Evolutionary conservation across 2,888 invertebrate species (phyloP).

Genomic region (Tiliacea citrago): DNA sequence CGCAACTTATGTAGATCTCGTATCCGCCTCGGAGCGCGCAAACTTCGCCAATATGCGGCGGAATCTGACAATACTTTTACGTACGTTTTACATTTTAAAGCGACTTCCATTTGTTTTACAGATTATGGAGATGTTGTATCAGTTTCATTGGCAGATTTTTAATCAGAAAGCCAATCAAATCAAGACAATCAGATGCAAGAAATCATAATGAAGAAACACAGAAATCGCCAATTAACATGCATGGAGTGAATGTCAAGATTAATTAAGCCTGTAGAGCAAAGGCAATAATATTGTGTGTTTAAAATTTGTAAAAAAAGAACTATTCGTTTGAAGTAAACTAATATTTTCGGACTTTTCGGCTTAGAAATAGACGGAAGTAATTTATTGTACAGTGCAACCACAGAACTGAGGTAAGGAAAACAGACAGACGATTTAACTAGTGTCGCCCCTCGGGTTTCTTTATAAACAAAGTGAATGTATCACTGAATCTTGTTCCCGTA

Average conservation of each 20-base stretch:
- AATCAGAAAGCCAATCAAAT: background rate
- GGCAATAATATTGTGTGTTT: too few species aligned
- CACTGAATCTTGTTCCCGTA: slow-evolving; percentile 53
- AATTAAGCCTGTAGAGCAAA: background rate
- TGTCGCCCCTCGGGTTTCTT: slow-evolving; percentile 59
- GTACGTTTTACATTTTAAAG: slow-evolving; percentile 62
- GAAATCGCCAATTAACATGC: too few species aligned
- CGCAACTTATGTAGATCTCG: slow-evolving; percentile 74
- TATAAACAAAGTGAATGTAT: slow-evolving; percentile 70
- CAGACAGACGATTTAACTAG: slow-evolving; percentile 59
- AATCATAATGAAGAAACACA: background rate
- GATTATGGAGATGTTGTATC: slow-evolving; percentile 32
- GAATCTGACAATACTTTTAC: slow-evolving; percentile 66
- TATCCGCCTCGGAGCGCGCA: slow-evolving; percentile 58
- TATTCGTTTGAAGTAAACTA: background rate
- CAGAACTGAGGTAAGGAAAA: slow-evolving; percentile 36
- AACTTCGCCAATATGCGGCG: slow-evolving; percentile 67
- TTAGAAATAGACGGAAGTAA: slow-evolving; percentile 21
- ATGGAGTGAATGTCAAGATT: background rate
- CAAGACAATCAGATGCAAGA: background rate
- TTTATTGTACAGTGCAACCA: slow-evolving; percentile 22
- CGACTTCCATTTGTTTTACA: slow-evolving; percentile 39
- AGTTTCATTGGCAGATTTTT: slow-evolving; percentile 12
- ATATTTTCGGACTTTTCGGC: slow-evolving; percentile 1
- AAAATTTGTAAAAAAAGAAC: background rate